phyloP scores from a whole-genome alignment of 2,888 invertebrate species.

The Acheta domesticus region DNA sequence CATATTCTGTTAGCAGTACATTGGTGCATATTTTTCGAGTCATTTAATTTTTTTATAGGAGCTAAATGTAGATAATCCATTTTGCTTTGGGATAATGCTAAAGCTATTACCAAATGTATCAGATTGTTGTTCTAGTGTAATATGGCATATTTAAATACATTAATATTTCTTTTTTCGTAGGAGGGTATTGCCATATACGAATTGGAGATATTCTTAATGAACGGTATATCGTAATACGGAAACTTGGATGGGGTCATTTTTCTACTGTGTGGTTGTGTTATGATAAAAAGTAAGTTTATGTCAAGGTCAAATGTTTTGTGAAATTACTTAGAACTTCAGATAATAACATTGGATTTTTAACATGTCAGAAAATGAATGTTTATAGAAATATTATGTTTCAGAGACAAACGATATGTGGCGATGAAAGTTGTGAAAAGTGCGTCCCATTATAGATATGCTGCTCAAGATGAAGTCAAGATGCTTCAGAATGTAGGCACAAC shows the following conservation, averaged over 20 bases:
- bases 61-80: too few relatives aligned
- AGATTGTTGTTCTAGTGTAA: too few relatives aligned
- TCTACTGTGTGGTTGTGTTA: neutral
- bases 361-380: too few relatives aligned
- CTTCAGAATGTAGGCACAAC: neutral
- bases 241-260: neutral
- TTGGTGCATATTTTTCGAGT: too few relatives aligned
- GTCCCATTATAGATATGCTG: neutral
- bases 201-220: neutral
- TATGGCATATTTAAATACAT: too few relatives aligned
- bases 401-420: neutral
- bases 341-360: too few relatives aligned
- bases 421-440: slow-evolving; percentile 1
- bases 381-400: neutral
- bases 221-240: neutral
- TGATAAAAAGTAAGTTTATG: neutral
- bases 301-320: neutral
- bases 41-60: too few relatives aligned
- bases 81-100: too few relatives aligned
- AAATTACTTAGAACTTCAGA: neutral
- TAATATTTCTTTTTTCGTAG: neutral
- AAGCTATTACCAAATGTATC: too few relatives aligned
- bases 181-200: neutral
- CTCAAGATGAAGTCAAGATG: slow-evolving; percentile 4
- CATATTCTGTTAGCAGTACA: too few relatives aligned